Evolutionary conservation across 2,888 invertebrate species (phyloP).

Genomic region (Agrilus mali): DNA sequence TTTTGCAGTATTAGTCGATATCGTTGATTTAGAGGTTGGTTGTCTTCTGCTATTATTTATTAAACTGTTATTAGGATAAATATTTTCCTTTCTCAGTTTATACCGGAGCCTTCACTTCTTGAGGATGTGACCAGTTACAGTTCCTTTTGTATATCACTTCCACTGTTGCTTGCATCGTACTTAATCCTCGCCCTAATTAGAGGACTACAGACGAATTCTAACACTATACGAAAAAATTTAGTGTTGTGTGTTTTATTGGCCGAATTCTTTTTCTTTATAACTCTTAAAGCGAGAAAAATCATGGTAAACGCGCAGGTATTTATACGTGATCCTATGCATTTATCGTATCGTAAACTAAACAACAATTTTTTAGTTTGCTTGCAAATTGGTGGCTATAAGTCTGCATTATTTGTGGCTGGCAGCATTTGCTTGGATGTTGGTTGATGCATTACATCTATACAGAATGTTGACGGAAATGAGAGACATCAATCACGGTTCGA

Average conservation of each 20-base stretch:
- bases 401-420: slow-evolving; percentile 89
- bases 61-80: neutral
- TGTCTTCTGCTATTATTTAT: neutral
- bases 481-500: slow-evolving; percentile 90
- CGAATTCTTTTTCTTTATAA: slow-evolving; percentile 74
- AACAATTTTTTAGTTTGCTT: slow-evolving; percentile 49
- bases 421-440: slow-evolving; percentile 83
- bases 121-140: slow-evolving; percentile 84
- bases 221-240: slow-evolving; percentile 87
- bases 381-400: slow-evolving; percentile 80
- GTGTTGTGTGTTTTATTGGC: slow-evolving; percentile 82
- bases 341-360: neutral
- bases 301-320: slow-evolving; percentile 69
- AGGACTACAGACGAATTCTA: slow-evolving; percentile 77
- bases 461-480: slow-evolving; percentile 90
- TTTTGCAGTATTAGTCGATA: slow-evolving; percentile 82
- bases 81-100: slow-evolving; percentile 41
- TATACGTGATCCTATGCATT: neutral
- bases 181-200: slow-evolving; percentile 69
- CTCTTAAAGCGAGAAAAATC: slow-evolving; percentile 70
- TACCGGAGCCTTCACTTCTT: slow-evolving; percentile 74
- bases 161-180: slow-evolving; percentile 66
- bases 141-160: slow-evolving; percentile 73
- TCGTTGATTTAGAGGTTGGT: slow-evolving; percentile 72
- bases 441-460: slow-evolving; percentile 85